Conservation (phyloP, 2,113 vertebrate genomes). For the Oreochromis niloticus region DNA sequence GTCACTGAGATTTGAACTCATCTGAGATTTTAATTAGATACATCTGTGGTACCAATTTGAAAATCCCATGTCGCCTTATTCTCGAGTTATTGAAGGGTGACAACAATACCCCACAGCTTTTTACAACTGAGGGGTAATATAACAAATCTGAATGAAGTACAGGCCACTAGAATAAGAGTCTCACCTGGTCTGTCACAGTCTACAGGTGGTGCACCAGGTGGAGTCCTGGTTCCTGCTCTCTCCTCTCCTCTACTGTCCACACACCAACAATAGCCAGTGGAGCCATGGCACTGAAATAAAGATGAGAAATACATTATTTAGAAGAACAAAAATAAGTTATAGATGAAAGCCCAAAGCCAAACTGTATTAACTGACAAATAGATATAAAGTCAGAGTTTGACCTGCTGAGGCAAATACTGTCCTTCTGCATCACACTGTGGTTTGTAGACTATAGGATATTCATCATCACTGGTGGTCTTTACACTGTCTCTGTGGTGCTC, state of each 20-base stretch:
- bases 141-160: too few relatives aligned
- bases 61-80: too few relatives aligned
- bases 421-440: constrained; percentile 80
- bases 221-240: constrained; percentile 71
- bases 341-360: background rate
- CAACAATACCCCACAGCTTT: too few relatives aligned
- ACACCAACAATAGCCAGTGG: constrained; percentile 83
- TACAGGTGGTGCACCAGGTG: constrained; percentile 41
- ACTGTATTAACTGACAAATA: background rate
- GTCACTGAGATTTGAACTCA: too few relatives aligned
- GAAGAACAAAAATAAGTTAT: background rate
- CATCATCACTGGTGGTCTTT: constrained; percentile 6
- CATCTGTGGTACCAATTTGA: too few relatives aligned
- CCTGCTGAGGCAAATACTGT: constrained; percentile 69
- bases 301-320: background rate
- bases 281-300: background rate
- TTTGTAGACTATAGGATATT: constrained; percentile 44
- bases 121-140: too few relatives aligned
- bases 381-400: background rate
- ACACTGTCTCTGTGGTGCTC: constrained; percentile 64
- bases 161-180: background rate
- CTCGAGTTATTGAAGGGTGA: background rate
- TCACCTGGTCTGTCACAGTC: constrained; percentile 74
- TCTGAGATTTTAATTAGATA: too few relatives aligned
- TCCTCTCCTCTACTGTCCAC: constrained; percentile 75